Conservation (phyloP, 1,140 invertebrate species). For the Meloidogyne exigua region DNA sequence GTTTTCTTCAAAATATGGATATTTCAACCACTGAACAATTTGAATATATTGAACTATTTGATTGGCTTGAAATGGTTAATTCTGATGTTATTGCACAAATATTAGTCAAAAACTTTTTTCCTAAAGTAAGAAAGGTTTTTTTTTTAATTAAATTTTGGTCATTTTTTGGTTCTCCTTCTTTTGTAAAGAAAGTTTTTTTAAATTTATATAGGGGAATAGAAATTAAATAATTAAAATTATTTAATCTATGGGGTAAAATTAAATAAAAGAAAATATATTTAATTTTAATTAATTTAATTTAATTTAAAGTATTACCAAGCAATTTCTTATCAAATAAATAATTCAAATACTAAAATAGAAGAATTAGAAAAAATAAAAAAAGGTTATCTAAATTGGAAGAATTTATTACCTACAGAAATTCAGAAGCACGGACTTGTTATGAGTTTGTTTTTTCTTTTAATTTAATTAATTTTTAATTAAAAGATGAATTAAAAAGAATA, state of each 20-base stretch:
- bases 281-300: slow-evolving; percentile 7
- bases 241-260: too few species aligned
- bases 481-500: slow-evolving; percentile 18
- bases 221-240: too few species aligned
- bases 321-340: slow-evolving; percentile 42
- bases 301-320: slow-evolving; percentile 48
- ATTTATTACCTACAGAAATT: slow-evolving; percentile 41
- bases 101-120: slow-evolving; percentile 52
- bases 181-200: too few species aligned
- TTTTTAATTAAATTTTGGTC: too few species aligned
- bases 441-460: slow-evolving; percentile 21
- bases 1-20: slow-evolving; percentile 28
- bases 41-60: slow-evolving; percentile 42
- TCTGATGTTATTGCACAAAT: slow-evolving; percentile 50
- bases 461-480: neutral
- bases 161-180: too few species aligned
- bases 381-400: slow-evolving; percentile 52
- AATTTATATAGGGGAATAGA: too few species aligned
- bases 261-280: too few species aligned
- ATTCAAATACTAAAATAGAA: slow-evolving; percentile 27
- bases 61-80: slow-evolving; percentile 50
- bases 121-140: slow-evolving; percentile 40
- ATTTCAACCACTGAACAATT: slow-evolving; percentile 29
- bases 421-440: slow-evolving; percentile 33
- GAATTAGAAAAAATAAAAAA: slow-evolving; percentile 38